These are phyloP conservation scores for Eilema griseolum DNA, from an alignment of 2,888 invertebrate genomes.

Conservation along the genomic window DNA sequence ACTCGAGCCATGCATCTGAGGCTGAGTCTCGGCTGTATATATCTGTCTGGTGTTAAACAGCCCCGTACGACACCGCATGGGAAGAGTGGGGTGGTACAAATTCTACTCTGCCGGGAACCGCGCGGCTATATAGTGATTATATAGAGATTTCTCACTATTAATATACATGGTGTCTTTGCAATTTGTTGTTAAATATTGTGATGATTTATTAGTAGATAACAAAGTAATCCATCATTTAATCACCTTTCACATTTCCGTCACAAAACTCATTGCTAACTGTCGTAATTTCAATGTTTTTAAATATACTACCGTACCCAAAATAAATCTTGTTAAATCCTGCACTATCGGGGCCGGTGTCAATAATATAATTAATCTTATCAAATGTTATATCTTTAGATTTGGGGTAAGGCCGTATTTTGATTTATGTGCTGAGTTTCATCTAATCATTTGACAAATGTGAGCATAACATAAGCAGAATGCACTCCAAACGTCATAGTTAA, in stretches of 20 bases:
- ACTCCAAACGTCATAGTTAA: conserved; percentile 2
- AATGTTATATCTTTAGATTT: not conserved
- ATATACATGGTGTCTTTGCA: no score
- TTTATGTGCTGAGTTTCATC: not conserved
- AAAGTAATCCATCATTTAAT: conserved; percentile 1
- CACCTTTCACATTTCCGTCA: not conserved
- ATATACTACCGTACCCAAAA: not conserved
- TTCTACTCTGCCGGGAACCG: no score
- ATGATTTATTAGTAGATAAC: not conserved
- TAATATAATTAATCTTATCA: conserved; percentile 4
- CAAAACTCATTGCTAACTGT: not conserved
- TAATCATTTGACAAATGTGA: not conserved
- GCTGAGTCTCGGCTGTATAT: no score
- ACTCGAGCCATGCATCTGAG: no score
- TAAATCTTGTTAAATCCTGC: conserved; percentile 1
- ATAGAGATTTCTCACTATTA: no score
- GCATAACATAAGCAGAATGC: not conserved
- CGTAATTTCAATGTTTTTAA: not conserved
- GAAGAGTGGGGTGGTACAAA: no score
- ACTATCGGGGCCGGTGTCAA: not conserved
- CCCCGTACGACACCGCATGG: no score
- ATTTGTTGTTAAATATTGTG: no score
- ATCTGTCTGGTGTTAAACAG: no score
- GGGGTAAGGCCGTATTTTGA: conserved; percentile 2
- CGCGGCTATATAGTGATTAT: no score